Conservation (phyloP, 2,797 vertebrate genomes). For the Chaetophractus vellerosus region DNA sequence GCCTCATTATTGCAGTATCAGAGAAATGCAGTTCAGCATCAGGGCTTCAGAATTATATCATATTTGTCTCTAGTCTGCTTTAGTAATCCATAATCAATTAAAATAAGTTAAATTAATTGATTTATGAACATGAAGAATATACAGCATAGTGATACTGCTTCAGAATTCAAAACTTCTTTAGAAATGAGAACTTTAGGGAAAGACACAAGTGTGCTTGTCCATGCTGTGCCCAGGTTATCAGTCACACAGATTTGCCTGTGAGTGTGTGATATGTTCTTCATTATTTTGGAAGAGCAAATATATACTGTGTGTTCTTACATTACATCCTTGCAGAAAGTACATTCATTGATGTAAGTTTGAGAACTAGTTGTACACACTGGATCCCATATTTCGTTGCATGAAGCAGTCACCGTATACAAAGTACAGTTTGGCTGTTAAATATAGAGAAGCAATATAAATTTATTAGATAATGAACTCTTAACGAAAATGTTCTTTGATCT, state of each 20-base stretch:
- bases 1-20: not conserved
- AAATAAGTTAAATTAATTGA: not conserved
- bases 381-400: not conserved
- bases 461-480: not conserved
- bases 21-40: not conserved
- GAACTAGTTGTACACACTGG: not conserved
- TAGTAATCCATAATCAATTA: not conserved
- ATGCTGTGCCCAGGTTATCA: not conserved
- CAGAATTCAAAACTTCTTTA: not conserved
- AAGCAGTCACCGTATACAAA: fast-evolving
- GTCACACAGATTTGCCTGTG: not conserved
- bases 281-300: not conserved
- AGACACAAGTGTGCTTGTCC: not conserved
- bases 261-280: not conserved
- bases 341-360: not conserved
- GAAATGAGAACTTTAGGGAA: not conserved
- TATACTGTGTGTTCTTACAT: not conserved
- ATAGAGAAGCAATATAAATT: slow-evolving; percentile 7
- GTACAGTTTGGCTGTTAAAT: not conserved
- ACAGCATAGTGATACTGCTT: not conserved
- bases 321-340: not conserved
- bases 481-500: not conserved
- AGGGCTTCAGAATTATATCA: not conserved
- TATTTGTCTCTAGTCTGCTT: not conserved
- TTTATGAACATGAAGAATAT: not conserved